These are phyloP conservation scores for Sebastolobus altivelis DNA, from an alignment of 2,797 vertebrate genomes.

Conservation along the genomic window DNA sequence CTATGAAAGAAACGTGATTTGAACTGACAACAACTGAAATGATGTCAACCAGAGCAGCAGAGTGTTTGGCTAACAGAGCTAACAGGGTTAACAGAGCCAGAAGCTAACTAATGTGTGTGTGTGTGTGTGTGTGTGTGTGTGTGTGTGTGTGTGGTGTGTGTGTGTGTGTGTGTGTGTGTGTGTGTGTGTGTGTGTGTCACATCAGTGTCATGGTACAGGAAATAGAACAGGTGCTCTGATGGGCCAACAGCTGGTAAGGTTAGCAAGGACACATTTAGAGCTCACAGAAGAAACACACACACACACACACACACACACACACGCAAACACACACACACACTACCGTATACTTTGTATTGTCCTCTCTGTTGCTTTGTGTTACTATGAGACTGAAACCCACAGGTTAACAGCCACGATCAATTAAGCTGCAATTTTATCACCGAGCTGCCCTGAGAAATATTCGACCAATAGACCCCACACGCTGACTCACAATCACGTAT, in stretches of 20 bases:
- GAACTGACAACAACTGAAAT: not conserved
- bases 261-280: conserved; percentile 53
- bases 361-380: conserved; percentile 19
- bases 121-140: not conserved
- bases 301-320: conserved; percentile 18
- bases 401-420: conserved; percentile 33
- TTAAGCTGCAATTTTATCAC: conserved; percentile 29
- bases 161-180: not conserved
- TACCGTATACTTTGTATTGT: not conserved
- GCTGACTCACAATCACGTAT: not conserved
- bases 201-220: conserved; percentile 34
- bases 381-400: conserved; percentile 16
- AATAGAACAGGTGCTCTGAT: conserved; percentile 52
- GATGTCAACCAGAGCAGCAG: not conserved
- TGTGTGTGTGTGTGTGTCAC: not conserved
- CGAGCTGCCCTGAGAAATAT: conserved; percentile 19
- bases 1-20: not conserved
- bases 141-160: not conserved
- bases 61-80: not conserved
- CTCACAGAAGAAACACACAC: conserved; percentile 19
- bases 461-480: not conserved
- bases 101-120: not conserved
- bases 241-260: conserved; percentile 45
- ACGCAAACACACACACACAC: conserved; percentile 4
- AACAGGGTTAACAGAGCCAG: not conserved